These are phyloP conservation scores for Zaprionus bogoriensis DNA, from an alignment of 2,888 invertebrate genomes.

Conservation along the genomic window DNA sequence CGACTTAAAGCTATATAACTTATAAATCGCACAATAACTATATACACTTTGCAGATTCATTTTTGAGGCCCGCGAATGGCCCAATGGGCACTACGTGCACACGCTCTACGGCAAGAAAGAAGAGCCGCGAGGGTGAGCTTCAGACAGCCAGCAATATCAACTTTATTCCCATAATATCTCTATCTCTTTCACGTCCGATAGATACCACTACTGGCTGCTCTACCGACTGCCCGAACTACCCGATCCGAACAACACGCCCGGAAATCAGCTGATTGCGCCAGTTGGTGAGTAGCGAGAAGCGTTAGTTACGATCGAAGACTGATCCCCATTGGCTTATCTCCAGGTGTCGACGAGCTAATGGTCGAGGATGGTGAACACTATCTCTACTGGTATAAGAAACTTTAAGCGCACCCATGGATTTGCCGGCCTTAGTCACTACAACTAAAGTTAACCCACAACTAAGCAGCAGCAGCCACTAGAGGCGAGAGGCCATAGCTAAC, in stretches of 20 bases:
- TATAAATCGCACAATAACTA: no score
- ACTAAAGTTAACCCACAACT: conserved; percentile 48
- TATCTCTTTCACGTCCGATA: conserved; percentile 61
- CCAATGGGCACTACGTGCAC: conserved; percentile 95
- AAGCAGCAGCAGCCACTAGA: conserved; percentile 33
- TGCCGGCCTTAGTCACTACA: conserved; percentile 61
- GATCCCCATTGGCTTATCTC: no score
- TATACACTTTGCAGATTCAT: conserved; percentile 84
- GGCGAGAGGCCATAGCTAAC: conserved; percentile 19
- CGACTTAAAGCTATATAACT: no score
- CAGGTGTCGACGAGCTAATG: conserved; percentile 92
- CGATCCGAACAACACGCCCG: conserved; percentile 91
- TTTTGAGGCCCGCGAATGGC: conserved; percentile 94
- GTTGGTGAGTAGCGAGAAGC: conserved; percentile 86
- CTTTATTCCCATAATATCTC: neutral
- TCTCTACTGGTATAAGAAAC: conserved; percentile 96
- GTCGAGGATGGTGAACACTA: conserved; percentile 95
- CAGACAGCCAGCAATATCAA: neutral
- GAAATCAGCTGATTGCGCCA: conserved; percentile 93
- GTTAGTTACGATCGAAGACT: neutral
- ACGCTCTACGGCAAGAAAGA: conserved; percentile 86
- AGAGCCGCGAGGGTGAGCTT: conserved; percentile 81
- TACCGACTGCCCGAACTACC: conserved; percentile 92
- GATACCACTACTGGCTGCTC: conserved; percentile 94
- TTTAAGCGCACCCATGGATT: conserved; percentile 84